Base-by-base conservation (phyloP, 1,140 invertebrate genomes). In the Sitobion miscanthi region DNA sequence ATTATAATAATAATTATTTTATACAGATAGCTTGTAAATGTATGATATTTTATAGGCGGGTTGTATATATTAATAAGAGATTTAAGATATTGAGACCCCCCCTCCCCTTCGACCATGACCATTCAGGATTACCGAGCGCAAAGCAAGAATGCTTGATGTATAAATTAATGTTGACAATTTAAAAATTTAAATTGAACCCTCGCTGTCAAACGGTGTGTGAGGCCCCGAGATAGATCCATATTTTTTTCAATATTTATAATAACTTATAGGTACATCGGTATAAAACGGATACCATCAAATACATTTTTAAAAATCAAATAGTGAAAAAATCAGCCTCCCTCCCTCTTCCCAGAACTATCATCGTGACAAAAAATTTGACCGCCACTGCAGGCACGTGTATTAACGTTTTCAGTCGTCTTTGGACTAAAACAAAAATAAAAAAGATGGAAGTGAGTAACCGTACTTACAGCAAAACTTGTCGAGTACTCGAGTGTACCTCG, bases 311-410 rank as follows among this genome's bases (percentile, higher is more conserved):
- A 3, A 21, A 54, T 54, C 20, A 5, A 54, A 54, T 21, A 5
- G 3, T 5, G 52, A 54, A 54, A 54, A 52, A 54, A 49, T 49
- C 9, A 2, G 5, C 3, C 52, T 5, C 52, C 8, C 17, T 52
- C 8, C 17, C 52, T 0, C 6, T 2, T 0, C 49, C 11, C 6
- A 1, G 0, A 14, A 47, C 45, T 9, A 47, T 8, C 4, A 47
- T 5, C 52, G 21, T 52, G 1, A 52, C 1, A 52, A 52, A 52
- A 20, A 17, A 20, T 52, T 52, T 52, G 20, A 21, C 2, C 52
- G 0, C 52, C 52, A 52, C 20, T 20, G 20, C 45, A 14, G 52
- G 17, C 2, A 20, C 14, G 20, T 4, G 52, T 52, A 52, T 21
- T 69, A n/a, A 69, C 30, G 14, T 69, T 17, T 69, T 14, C 14